Percentiles rank a stretch among this genome's conserved stretches.
Evolutionary conservation across 1,140 invertebrate species (phyloP).

Genomic region (Drosophila ercepeae): DNA sequence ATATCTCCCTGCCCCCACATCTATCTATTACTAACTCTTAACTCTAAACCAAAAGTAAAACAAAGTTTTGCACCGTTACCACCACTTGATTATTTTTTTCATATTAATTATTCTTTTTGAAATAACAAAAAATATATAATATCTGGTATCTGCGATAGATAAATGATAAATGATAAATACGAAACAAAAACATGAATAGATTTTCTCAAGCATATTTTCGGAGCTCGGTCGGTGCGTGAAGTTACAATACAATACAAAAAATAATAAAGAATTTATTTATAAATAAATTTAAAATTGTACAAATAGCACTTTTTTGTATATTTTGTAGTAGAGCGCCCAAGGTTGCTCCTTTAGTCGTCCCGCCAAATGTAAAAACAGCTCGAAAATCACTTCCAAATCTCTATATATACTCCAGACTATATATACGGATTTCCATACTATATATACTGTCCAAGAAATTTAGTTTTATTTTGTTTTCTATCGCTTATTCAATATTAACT

Average conservation of each 20-base stretch:
- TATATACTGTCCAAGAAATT: conserved; percentile 12
- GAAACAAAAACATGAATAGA: conserved; percentile 77
- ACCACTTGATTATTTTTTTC: conserved; percentile 71
- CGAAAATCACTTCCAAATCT: conserved; percentile 35
- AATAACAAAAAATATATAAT: no score
- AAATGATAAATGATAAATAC: conserved; percentile 59
- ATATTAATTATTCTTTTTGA: conserved; percentile 35
- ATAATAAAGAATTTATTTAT: conserved; percentile 8
- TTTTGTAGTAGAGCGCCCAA: conserved; percentile 14
- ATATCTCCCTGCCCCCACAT: conserved; percentile 27
- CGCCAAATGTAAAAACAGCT: conserved; percentile 40
- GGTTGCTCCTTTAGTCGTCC: conserved; percentile 31
- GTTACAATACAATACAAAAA: conserved; percentile 10
- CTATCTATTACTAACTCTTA: conserved; percentile 48
- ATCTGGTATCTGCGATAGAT: conserved; percentile 32
- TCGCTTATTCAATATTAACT: conserved; percentile 28
- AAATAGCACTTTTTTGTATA: conserved; percentile 27
- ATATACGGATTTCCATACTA: conserved; percentile 27
- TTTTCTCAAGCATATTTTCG: conserved; percentile 84
- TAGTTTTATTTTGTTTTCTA: conserved; percentile 8
- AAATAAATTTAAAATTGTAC: conserved; percentile 27
- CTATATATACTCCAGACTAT: conserved; percentile 15
- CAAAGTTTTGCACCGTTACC: conserved; percentile 79
- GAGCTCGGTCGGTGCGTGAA: conserved; percentile 79
- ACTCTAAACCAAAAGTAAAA: conserved; percentile 33